Conservation (phyloP, 2,113 vertebrate genomes). For the Muscicapa adusta region DNA sequence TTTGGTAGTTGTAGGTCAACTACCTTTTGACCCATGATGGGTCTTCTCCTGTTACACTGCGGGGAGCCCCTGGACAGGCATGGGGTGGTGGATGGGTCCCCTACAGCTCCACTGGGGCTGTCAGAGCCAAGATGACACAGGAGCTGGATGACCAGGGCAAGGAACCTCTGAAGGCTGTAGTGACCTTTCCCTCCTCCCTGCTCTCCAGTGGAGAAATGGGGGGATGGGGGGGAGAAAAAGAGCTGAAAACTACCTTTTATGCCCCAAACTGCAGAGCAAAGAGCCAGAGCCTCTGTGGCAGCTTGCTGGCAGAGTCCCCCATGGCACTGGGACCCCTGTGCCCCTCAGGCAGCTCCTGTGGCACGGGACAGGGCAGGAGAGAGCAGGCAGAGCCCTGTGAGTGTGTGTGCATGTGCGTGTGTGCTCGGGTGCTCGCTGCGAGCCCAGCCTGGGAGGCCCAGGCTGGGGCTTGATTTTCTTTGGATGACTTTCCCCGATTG, state of each 20-base stretch:
- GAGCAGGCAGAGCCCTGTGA: neutral
- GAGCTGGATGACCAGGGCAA: neutral
- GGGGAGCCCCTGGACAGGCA: neutral
- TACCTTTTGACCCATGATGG: neutral
- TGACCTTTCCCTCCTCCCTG: neutral
- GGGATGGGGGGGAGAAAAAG: too few relatives aligned
- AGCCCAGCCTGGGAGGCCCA: constrained; percentile 26
- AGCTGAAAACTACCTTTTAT: neutral
- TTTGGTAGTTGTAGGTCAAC: neutral
- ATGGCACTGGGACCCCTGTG: neutral
- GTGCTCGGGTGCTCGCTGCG: neutral
- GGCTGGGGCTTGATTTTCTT: constrained; percentile 33
- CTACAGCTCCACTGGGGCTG: neutral
- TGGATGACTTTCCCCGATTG: constrained; percentile 51
- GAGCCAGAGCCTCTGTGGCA: neutral
- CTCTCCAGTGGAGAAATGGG: neutral
- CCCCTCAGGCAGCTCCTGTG: neutral
- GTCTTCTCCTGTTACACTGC: neutral
- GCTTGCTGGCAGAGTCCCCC: neutral
- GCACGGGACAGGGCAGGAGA: neutral
- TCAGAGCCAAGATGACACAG: neutral
- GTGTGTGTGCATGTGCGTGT: neutral
- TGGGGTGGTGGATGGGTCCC: neutral
- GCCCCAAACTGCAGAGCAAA: neutral
- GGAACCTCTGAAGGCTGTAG: neutral